Evolutionary conservation across 1,140 invertebrate species (phyloP).

Genomic region (Bombyx mori): DNA sequence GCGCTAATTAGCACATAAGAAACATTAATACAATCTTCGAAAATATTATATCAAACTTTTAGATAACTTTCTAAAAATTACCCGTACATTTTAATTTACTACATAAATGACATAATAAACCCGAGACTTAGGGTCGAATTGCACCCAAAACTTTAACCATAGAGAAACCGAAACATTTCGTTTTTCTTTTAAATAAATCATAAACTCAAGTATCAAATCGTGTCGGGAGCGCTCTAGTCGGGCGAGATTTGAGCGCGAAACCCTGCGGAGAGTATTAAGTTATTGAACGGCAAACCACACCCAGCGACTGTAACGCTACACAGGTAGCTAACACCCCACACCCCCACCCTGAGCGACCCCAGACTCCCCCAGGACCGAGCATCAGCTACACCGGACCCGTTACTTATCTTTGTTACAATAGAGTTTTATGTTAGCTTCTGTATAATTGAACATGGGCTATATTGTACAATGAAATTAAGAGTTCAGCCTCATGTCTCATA

Average conservation of each 20-base stretch:
- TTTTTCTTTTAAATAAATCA: background rate
- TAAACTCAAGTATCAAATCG: conserved; percentile 35
- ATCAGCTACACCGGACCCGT: conserved; percentile 12
- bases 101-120: background rate
- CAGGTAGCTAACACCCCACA: conserved; percentile 18
- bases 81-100: background rate
- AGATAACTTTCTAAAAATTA: background rate
- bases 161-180: conserved; percentile 5
- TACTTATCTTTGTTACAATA: conserved; percentile 24
- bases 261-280: conserved; percentile 67
- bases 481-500: no score
- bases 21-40: no score
- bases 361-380: conserved; percentile 2
- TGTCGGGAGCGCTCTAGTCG: conserved; percentile 29
- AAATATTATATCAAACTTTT: background rate
- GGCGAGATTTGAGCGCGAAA: conserved; percentile 67
- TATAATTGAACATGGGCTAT: no score
- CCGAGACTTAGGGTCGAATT: background rate
- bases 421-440: background rate
- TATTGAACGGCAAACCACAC: conserved; percentile 70
- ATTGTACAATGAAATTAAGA: no score
- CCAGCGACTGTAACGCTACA: conserved; percentile 55
- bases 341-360: conserved; percentile 11
- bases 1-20: no score
- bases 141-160: background rate